Percentiles rank a stretch among this genome's conserved stretches.
phyloP scores from a whole-genome alignment of 1,140 invertebrate species.

The Wiebesia pumilae region DNA sequence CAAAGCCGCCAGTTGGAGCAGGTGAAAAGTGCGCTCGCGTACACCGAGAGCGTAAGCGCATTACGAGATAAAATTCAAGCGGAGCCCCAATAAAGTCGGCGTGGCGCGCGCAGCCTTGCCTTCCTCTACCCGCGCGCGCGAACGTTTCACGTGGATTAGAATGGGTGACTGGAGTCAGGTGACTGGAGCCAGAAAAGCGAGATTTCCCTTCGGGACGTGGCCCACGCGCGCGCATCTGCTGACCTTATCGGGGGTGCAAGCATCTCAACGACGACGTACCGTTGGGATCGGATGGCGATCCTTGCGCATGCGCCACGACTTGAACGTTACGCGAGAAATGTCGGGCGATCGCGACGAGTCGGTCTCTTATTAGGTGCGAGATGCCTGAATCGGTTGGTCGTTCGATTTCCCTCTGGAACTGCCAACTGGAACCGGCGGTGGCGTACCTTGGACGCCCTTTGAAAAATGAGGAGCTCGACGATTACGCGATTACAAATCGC shows the following conservation, averaged over 20 bases:
- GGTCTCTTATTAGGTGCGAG: neutral
- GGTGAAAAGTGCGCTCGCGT: neutral
- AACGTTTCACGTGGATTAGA: neutral
- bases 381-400: neutral
- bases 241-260: neutral
- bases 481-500: neutral
- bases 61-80: constrained; percentile 11
- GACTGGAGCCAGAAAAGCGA: neutral
- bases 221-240: neutral
- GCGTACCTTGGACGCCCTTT: neutral
- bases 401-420: too few species aligned
- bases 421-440: too few species aligned
- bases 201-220: neutral
- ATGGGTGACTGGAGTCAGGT: neutral
- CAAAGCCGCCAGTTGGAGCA: neutral
- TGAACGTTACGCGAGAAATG: neutral
- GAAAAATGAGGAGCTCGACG: neutral
- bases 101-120: neutral
- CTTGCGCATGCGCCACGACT: neutral
- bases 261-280: too few species aligned
- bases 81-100: neutral
- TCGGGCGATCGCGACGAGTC: neutral
- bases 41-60: neutral
- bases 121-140: neutral
- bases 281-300: too few species aligned